Conservation (phyloP, 2,888 invertebrate species). For the Cephus pygmeus region DNA sequence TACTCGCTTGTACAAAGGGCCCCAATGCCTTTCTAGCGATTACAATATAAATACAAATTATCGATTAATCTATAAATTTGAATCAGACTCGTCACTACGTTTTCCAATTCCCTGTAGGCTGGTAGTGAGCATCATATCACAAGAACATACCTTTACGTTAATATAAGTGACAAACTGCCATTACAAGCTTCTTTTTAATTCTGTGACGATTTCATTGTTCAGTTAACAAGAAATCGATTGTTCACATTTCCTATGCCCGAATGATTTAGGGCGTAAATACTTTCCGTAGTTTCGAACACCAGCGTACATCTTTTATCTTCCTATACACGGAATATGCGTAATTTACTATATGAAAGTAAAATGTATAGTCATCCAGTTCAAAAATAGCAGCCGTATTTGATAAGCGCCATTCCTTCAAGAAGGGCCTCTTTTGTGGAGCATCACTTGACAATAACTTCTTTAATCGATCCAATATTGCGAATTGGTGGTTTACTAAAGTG, state of each 20-base stretch:
- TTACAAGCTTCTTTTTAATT: not conserved
- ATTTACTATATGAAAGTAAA: not conserved
- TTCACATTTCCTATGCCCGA: not conserved
- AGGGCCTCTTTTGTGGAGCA: not conserved
- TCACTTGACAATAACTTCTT: not conserved
- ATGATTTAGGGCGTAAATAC: not conserved
- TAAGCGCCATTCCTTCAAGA: not conserved
- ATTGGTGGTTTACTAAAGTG: not conserved
- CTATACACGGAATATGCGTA: not conserved
- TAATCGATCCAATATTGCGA: not conserved
- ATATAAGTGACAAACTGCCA: not conserved
- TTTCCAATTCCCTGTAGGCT: not conserved
- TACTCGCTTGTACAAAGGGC: not conserved
- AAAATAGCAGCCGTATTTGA: not conserved
- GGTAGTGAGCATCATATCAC: not conserved
- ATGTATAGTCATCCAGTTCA: not conserved
- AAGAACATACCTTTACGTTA: not conserved
- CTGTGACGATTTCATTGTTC: not conserved
- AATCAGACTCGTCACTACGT: not conserved
- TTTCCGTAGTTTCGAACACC: not conserved
- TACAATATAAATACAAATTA: not conserved
- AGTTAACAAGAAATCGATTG: not conserved
- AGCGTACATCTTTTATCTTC: not conserved
- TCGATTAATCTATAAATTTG: not conserved
- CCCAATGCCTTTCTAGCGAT: not conserved